Evolutionary conservation across 2,888 invertebrate genomes (phyloP), one percentile per base, ranked within the genome.

Genomic region (Dermolepida albohirtum): DNA sequence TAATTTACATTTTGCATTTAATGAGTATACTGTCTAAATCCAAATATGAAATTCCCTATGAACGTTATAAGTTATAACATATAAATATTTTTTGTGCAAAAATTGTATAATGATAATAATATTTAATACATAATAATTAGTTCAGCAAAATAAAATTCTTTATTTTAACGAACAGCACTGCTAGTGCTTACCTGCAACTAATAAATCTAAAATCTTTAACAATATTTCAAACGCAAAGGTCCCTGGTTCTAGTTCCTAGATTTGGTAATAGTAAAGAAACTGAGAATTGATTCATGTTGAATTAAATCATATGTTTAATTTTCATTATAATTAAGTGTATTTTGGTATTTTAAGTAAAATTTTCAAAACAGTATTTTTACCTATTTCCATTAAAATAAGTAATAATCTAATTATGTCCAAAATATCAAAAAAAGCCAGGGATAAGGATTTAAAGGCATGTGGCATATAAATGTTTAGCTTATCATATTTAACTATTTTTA

Each of bases 401-500:
- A 16, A 63, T 14, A 64, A 49, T 47, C 34, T 12, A 5, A 52
- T 7, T 27, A 80, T 80, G 80, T 79, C 79, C 54, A 80, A 79
- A 70, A 77, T 80, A 72, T 77, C 76, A 5, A 77, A 75, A 62
- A 74, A 75, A 67, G 68, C 70, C 50, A 73, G 73, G 47, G 79
- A 79, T 63, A 77, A 73, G 59, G 65, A 67, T 41, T 75, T 74
- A 66, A 79, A 76, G 75, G 79, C 79, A 72, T 68, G 68, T 69
- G 47, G 54, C 39, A 16, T 6, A 43, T 27, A 27, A 54, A 22
- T 43, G n/a, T 12, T 16, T 12, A 47, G 41, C 11, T 29, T 55
- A 41, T 44, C 29, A 22, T 59, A 49, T 40, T 63, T 51, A 11
- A 17, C 22, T 11, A 17, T 47, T 59, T 22, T 10, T 34, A 66